phyloP scores from a whole-genome alignment of 2,888 invertebrate genomes.

The Branchipolynoe longqiensis region DNA sequence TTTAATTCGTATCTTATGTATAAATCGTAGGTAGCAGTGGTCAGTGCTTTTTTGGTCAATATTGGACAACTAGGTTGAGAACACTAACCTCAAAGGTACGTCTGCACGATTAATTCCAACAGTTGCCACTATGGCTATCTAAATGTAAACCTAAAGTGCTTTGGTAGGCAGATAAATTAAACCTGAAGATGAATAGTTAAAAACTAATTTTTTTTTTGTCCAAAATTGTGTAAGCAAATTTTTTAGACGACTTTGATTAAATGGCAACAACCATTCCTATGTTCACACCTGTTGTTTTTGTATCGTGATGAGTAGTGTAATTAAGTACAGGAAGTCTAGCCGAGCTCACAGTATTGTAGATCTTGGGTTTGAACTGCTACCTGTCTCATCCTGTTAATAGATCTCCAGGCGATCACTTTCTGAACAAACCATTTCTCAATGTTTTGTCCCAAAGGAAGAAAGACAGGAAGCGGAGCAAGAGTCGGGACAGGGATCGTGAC shows the following conservation, averaged over 20 bases:
- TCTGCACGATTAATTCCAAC: slow-evolving; percentile 35
- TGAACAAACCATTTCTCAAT: slow-evolving; percentile 9
- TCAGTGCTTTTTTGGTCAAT: slow-evolving; percentile 72
- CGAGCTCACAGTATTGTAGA: too few species aligned
- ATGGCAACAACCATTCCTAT: background rate
- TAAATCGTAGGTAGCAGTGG: slow-evolving; percentile 63
- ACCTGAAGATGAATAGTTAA: background rate
- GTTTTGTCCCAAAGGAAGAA: slow-evolving; percentile 65
- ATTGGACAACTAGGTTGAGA: slow-evolving; percentile 72
- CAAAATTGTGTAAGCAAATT: too few species aligned
- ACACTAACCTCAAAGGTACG: slow-evolving; percentile 46
- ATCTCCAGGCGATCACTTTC: too few species aligned
- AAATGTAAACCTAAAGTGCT: background rate
- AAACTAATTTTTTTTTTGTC: too few species aligned
- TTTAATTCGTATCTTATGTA: slow-evolving; percentile 58
- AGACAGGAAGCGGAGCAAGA: slow-evolving; percentile 67
- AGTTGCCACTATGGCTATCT: background rate
- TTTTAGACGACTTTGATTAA: too few species aligned
- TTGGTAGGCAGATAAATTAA: background rate
- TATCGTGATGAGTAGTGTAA: too few species aligned
- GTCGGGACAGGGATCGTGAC: slow-evolving; percentile 68
- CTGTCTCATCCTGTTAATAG: too few species aligned
- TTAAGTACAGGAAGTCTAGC: too few species aligned
- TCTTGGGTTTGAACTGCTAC: too few species aligned
- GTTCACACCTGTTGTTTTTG: too few species aligned